phyloP scores from a whole-genome alignment of 1,140 invertebrate species.

The Globodera ellingtonae region DNA sequence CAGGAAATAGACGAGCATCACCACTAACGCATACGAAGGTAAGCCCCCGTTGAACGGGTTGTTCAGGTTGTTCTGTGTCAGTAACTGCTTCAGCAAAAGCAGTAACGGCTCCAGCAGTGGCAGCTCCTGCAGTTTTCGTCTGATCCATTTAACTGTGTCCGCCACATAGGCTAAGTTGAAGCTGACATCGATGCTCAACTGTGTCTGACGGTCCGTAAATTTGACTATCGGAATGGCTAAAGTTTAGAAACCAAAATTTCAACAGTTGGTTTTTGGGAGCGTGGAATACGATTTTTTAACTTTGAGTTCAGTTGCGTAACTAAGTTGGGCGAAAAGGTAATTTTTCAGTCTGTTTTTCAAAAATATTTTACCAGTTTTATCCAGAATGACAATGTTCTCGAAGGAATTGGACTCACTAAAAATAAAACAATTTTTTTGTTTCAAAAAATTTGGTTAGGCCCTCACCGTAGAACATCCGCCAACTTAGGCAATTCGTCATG shows the following conservation, averaged over 20 bases:
- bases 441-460: neutral
- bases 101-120: conserved; percentile 29
- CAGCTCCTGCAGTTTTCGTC: conserved; percentile 18
- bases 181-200: conserved; percentile 44
- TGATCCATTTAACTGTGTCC: conserved; percentile 36
- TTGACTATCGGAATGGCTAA: conserved; percentile 44
- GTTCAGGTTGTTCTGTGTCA: conserved; percentile 88
- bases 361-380: conserved; percentile 25
- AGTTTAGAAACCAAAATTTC: neutral
- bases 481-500: conserved; percentile 22
- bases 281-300: neutral
- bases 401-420: conserved; percentile 23
- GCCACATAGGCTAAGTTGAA: conserved; percentile 34
- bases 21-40: conserved; percentile 94
- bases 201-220: conserved; percentile 33
- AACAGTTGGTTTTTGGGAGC: no score
- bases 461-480: conserved; percentile 18
- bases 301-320: neutral
- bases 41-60: conserved; percentile 99
- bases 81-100: conserved; percentile 47
- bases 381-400: conserved; percentile 30
- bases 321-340: neutral
- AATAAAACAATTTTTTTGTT: neutral
- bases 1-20: conserved; percentile 96
- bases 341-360: neutral